These are phyloP conservation scores for Synergus umbraculus DNA, from an alignment of 2,888 invertebrate genomes.

Conservation along the genomic window DNA sequence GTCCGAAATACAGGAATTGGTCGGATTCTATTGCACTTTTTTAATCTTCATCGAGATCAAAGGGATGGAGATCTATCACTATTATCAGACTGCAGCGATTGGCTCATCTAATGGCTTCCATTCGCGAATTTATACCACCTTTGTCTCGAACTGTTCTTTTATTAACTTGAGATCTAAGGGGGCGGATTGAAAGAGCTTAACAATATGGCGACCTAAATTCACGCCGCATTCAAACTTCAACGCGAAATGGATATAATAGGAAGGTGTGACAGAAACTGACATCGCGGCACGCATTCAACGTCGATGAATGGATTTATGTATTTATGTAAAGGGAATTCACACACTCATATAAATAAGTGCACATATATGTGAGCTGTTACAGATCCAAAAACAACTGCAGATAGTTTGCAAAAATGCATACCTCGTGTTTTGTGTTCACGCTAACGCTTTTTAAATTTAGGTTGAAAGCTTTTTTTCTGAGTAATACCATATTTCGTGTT, in stretches of 20 bases:
- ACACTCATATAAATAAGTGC: background rate
- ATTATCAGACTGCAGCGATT: slow-evolving; percentile 23
- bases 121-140: slow-evolving; percentile 35
- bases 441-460: background rate
- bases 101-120: slow-evolving; percentile 27
- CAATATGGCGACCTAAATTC: slow-evolving; percentile 58
- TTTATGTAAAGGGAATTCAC: slow-evolving; percentile 42
- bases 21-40: slow-evolving; percentile 54
- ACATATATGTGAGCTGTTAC: slow-evolving; percentile 1
- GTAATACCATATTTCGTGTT: too few species aligned
- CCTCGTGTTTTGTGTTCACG: background rate
- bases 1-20: slow-evolving; percentile 53
- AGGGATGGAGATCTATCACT: slow-evolving; percentile 36
- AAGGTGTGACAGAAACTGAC: slow-evolving; percentile 51
- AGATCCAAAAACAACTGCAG: slow-evolving; percentile 11
- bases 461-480: background rate
- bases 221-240: slow-evolving; percentile 48
- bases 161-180: slow-evolving; percentile 46
- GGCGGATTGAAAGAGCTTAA: slow-evolving; percentile 54
- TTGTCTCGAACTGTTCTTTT: slow-evolving; percentile 36
- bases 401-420: background rate
- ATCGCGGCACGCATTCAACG: slow-evolving; percentile 43
- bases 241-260: slow-evolving; percentile 53
- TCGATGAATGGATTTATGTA: slow-evolving; percentile 42
- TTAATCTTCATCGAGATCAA: slow-evolving; percentile 48